These are phyloP conservation scores for Pygoscelis adeliae DNA, from an alignment of 2,113 vertebrate genomes.

Conservation along the genomic window DNA sequence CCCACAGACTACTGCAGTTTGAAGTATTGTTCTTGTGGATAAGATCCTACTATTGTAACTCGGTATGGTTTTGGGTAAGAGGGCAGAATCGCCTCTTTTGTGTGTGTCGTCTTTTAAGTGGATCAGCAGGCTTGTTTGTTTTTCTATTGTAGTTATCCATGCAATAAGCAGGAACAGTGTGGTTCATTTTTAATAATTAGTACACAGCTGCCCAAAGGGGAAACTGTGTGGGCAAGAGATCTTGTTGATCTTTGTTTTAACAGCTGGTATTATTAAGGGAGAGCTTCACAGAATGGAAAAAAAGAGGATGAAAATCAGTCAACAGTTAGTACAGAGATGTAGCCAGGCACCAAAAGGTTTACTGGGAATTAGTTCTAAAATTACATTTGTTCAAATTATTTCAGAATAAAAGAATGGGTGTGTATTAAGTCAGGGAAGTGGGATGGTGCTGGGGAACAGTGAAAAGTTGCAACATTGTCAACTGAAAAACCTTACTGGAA, in stretches of 20 bases:
- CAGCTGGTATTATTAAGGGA: constrained; percentile 54
- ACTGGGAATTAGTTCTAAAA: constrained; percentile 32
- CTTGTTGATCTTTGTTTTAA: constrained; percentile 51
- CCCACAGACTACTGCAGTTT: not conserved
- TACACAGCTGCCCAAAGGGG: constrained; percentile 25
- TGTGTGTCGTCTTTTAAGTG: not conserved
- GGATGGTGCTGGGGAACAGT: not conserved
- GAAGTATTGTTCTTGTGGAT: not conserved
- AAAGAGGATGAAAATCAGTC: constrained; percentile 32
- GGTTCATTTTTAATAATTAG: constrained; percentile 55
- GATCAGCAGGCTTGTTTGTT: not conserved
- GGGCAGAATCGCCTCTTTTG: not conserved
- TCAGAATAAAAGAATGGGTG: not conserved
- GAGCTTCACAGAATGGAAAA: not conserved
- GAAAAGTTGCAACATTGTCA: constrained; percentile 31
- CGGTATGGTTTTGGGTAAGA: not conserved
- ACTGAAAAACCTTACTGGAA: constrained; percentile 28
- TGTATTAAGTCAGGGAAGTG: constrained; percentile 1
- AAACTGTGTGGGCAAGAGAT: not conserved
- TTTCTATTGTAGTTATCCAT: not conserved
- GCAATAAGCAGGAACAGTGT: not conserved
- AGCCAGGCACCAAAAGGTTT: constrained; percentile 18
- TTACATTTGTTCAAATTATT: constrained; percentile 21
- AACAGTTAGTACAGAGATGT: constrained; percentile 27
- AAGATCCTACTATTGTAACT: not conserved